Conservation (phyloP, 2,797 vertebrate species). For the Apogon hyalosoma region DNA sequence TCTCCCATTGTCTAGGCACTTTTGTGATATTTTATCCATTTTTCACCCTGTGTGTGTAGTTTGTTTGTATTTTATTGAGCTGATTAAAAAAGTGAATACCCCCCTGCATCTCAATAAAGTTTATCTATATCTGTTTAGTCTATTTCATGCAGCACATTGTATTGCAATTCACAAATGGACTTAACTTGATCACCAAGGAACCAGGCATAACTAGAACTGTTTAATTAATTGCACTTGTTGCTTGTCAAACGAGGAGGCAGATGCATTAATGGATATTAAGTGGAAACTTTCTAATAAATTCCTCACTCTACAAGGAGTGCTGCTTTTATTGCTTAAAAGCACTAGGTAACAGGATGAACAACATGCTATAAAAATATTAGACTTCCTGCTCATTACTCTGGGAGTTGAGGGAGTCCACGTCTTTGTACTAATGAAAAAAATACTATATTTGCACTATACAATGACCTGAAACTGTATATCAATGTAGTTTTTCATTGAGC, state of each 20-base stretch:
- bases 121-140: not conserved
- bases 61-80: not conserved
- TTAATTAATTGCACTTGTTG: constrained; percentile 6
- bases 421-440: not conserved
- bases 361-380: constrained; percentile 36
- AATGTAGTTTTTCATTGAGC: not conserved
- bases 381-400: constrained; percentile 39
- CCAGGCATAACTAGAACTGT: constrained; percentile 14
- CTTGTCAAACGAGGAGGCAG: constrained; percentile 16
- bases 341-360: constrained; percentile 33
- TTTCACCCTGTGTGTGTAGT: too few relatives aligned
- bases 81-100: too few relatives aligned
- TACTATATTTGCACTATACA: too few relatives aligned
- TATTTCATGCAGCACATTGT: not conserved
- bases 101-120: too few relatives aligned
- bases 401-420: not conserved
- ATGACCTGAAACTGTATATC: too few relatives aligned
- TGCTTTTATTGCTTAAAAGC: constrained; percentile 6
- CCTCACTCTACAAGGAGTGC: constrained; percentile 13
- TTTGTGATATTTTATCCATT: constrained; percentile 3
- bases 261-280: constrained; percentile 15
- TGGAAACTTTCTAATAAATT: constrained; percentile 43
- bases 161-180: not conserved
- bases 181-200: not conserved
- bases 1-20: not conserved